These are phyloP conservation scores for Pantherophis alleghaniensis DNA, from an alignment of 2,797 vertebrate genomes.

Conservation along the genomic window DNA sequence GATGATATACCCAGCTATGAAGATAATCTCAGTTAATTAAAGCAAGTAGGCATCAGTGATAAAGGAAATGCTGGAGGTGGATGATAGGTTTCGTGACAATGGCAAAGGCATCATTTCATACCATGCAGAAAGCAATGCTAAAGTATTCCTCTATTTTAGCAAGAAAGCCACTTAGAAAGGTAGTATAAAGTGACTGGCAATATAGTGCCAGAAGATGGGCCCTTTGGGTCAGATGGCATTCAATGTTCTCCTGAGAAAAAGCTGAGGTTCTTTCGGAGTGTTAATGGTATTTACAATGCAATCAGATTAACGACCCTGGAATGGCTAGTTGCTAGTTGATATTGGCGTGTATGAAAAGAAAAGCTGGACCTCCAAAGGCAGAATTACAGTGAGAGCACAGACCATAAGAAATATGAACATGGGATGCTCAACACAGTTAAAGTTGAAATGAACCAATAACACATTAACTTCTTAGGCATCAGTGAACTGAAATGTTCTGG, in stretches of 20 bases:
- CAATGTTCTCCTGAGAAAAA: neutral
- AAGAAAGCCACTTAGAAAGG: neutral
- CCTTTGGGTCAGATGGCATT: neutral
- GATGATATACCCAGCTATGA: neutral
- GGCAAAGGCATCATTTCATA: neutral
- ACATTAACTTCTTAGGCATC: neutral
- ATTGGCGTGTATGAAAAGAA: neutral
- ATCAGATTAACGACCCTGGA: neutral
- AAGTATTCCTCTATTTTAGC: neutral
- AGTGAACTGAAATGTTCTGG: neutral
- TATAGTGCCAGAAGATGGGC: neutral
- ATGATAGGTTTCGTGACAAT: neutral
- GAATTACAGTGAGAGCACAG: neutral
- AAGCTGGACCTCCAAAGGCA: neutral
- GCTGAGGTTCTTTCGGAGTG: neutral
- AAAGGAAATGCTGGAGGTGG: neutral
- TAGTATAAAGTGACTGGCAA: neutral
- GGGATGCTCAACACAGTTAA: neutral
- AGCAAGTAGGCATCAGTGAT: neutral
- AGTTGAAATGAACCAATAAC: neutral
- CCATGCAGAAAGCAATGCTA: neutral
- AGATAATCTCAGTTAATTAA: neutral
- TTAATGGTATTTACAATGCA: neutral
- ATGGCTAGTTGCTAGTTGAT: neutral
- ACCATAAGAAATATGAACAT: neutral